Conservation (phyloP, 2,113 vertebrate genomes). For the Ochotona princeps region DNA sequence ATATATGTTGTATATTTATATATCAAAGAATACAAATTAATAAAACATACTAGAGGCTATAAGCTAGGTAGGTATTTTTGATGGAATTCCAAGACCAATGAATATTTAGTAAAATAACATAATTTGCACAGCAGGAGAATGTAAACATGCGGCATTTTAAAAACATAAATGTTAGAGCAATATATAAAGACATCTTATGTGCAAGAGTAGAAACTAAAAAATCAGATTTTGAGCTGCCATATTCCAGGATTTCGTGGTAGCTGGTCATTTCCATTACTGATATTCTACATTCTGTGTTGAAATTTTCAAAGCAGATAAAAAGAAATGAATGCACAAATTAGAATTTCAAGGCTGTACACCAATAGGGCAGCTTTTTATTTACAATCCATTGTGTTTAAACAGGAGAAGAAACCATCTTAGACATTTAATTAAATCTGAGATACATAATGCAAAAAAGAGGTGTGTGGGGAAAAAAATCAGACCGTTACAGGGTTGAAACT, state of each 20-base stretch:
- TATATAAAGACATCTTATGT: not conserved
- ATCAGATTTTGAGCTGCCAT: not conserved
- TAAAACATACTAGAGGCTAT: not conserved
- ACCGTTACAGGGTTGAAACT: no score
- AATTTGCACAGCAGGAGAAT: not conserved
- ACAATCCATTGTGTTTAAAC: conserved; percentile 62
- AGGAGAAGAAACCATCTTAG: conserved; percentile 1
- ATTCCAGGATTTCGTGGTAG: not conserved
- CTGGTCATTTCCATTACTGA: not conserved
- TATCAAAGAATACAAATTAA: no score
- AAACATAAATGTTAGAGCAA: not conserved
- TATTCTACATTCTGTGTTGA: conserved; percentile 28
- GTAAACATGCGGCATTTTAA: not conserved
- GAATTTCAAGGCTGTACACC: conserved; percentile 71
- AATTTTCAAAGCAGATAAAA: conserved; percentile 65
- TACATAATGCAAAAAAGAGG: conserved; percentile 34
- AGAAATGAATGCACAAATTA: conserved; percentile 70
- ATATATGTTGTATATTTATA: no score
- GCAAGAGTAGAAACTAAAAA: not conserved
- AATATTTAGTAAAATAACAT: not conserved
- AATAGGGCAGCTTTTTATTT: not conserved
- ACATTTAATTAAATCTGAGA: conserved; percentile 58
- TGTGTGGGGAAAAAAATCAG: not conserved
- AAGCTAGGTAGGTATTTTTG: not conserved
- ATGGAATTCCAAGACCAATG: not conserved